Conservation (phyloP, 30 jellyfish, hydroid and myxozoan genomes). For the Aurelia coerulea region DNA sequence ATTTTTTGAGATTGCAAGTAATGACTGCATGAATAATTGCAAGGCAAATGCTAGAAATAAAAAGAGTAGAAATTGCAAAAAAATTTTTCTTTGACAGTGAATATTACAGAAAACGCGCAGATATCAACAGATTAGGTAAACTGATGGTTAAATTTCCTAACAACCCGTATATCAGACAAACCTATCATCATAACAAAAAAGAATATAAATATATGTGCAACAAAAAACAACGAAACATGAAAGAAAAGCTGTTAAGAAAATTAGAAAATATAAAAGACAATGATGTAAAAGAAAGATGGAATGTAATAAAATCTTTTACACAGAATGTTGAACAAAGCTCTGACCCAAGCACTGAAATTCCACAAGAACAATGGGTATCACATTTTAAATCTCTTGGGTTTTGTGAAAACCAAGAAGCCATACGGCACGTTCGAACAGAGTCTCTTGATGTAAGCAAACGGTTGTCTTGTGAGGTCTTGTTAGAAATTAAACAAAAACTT, state of each 20-base stretch:
- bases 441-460: too few species aligned
- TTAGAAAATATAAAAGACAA: background rate
- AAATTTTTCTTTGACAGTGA: background rate
- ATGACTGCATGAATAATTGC: background rate
- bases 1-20: background rate
- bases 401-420: too few species aligned
- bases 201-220: background rate
- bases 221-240: background rate
- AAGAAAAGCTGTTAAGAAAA: background rate
- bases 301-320: background rate
- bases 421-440: too few species aligned
- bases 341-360: conserved; percentile 1
- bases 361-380: background rate
- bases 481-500: too few species aligned
- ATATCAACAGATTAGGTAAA: background rate
- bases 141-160: background rate
- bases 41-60: background rate
- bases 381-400: too few species aligned
- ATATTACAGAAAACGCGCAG: background rate
- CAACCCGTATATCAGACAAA: background rate
- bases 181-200: background rate
- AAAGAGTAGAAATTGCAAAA: background rate
- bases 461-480: too few species aligned
- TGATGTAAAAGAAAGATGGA: background rate
- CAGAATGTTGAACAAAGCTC: background rate